phyloP scores from a whole-genome alignment of 2,888 invertebrate genomes.

The Cacoxenus indagator region DNA sequence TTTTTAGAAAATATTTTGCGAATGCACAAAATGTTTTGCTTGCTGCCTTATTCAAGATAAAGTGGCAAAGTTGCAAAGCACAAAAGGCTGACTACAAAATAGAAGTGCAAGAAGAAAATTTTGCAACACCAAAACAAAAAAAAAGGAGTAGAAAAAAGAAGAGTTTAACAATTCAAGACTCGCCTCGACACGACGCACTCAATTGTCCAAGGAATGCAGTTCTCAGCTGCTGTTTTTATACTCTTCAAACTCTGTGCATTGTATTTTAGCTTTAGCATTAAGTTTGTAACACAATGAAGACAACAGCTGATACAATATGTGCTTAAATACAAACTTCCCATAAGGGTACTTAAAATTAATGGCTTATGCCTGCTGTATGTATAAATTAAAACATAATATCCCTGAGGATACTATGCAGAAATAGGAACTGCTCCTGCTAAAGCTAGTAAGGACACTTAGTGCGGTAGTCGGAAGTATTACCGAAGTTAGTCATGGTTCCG shows the following conservation, averaged over 20 bases:
- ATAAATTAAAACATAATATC: too few species aligned
- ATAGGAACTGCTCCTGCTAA: too few species aligned
- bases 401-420: too few species aligned
- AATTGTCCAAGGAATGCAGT: conserved; percentile 17
- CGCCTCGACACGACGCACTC: neutral
- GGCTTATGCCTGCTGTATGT: too few species aligned
- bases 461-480: too few species aligned
- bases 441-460: too few species aligned
- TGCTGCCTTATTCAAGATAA: conserved; percentile 8
- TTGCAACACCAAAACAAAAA: neutral
- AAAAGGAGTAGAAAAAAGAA: neutral
- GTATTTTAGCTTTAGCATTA: too few species aligned
- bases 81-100: neutral
- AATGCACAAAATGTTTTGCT: conserved; percentile 9
- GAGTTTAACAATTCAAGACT: neutral
- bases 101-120: neutral
- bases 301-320: too few species aligned
- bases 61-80: conserved; percentile 16
- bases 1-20: conserved; percentile 19
- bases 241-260: neutral
- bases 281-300: too few species aligned
- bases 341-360: too few species aligned
- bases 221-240: neutral
- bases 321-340: too few species aligned
- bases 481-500: too few species aligned